Base-by-base conservation (phyloP, 2,888 invertebrate genomes). In the Itoplectis maculator region DNA sequence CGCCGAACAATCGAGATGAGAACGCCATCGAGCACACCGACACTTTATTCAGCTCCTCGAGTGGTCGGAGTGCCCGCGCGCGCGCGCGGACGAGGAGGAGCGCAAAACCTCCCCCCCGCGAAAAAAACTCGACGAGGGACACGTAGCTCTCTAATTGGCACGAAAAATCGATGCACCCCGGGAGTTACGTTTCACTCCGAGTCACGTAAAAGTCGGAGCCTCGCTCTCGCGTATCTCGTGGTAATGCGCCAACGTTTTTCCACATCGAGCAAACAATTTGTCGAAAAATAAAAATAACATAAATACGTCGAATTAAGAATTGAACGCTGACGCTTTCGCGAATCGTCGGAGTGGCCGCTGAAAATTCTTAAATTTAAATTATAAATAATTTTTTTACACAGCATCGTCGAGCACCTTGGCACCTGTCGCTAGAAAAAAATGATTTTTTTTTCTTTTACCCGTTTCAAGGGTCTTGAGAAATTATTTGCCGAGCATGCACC, bases 351-450 rank as follows among this genome's bases (percentile, higher is more conserved):
- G 13, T 42, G 11, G 42, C 11, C 9, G 20, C 13, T 20, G 11
- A 8, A 13, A n/a, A 1, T 18, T 29, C 13, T 45, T 51, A 23
- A 45, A 61, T 18, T 49, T 37, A 70, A 40, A 42, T 1, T 56
- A 51, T 51, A 18, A 45, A 1, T 23, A 0, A 8, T 54, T 23
- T 61, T 18, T 15, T 18, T 68, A 18, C 9, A 69, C 40, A 69
- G 15, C 40, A 78, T 70, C 29, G 42, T n/a, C 68, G 79, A 79
- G 79, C 79, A 79, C 74, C 74, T 79, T 63, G 11, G 68, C 79
- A 74, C 68, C 68, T 74, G 2, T 37, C 15, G 35, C 6, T 42
- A 29, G 40, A 35, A 49, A 7, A 49, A 51, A 45, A 74, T 63
- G 61, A 40, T 9, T 49, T 45, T 47, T 42, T 23, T 40, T 6